A percentile compares a stretch with the other conserved stretches of the same genome.
Evolutionary conservation across 2,113 vertebrate species (phyloP).

Genomic region (Edolisoma coerulescens): DNA sequence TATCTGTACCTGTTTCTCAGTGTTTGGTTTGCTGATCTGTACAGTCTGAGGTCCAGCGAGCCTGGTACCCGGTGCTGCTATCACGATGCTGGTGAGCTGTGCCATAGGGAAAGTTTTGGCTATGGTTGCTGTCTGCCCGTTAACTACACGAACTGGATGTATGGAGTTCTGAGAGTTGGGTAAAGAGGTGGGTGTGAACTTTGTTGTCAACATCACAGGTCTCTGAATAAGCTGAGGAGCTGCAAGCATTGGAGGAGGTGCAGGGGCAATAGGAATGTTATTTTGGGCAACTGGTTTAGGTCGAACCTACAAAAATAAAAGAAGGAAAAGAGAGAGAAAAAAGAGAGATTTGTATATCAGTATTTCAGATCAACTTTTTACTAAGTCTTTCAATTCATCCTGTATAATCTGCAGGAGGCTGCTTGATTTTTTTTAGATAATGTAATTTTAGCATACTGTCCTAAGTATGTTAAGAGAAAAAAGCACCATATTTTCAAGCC

Average conservation of each 20-base stretch:
- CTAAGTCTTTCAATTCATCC: background rate
- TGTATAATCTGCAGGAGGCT: background rate
- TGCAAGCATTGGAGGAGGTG: constrained; percentile 96
- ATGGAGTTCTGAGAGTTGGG: constrained; percentile 89
- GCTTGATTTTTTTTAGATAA: background rate
- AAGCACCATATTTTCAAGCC: constrained; percentile 9
- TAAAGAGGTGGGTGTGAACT: constrained; percentile 85
- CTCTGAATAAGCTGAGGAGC: constrained; percentile 94
- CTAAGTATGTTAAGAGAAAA: background rate
- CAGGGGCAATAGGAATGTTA: constrained; percentile 95
- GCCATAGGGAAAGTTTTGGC: constrained; percentile 85
- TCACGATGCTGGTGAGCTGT: constrained; percentile 95
- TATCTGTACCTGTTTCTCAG: constrained; percentile 86
- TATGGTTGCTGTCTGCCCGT: constrained; percentile 88
- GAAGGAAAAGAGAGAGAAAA: background rate
- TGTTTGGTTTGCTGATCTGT: constrained; percentile 92
- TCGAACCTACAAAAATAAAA: constrained; percentile 79
- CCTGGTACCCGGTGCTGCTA: constrained; percentile 82
- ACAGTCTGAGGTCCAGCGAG: constrained; percentile 85
- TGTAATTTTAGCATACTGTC: background rate
- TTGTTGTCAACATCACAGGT: constrained; percentile 93
- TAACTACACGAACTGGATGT: constrained; percentile 95
- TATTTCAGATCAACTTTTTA: background rate
- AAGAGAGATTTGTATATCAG: background rate
- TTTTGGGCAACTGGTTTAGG: constrained; percentile 88